Evolutionary conservation across 2,113 vertebrate species (phyloP).

Genomic region (Rana temporaria): DNA sequence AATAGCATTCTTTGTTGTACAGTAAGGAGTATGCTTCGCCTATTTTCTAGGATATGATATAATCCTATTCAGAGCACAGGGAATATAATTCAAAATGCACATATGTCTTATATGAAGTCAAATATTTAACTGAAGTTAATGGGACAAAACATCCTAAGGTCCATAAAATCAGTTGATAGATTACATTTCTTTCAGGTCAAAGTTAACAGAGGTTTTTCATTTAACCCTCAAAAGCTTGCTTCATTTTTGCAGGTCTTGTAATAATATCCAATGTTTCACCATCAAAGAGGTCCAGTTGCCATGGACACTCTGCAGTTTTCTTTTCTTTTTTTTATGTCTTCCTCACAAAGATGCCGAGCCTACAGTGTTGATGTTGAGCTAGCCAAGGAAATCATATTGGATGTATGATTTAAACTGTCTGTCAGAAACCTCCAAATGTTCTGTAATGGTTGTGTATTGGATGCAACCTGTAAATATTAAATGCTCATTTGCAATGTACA

Average conservation of each 20-base stretch:
- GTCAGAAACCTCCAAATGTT: too few relatives aligned
- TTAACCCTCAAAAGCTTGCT: neutral
- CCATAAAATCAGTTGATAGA: neutral
- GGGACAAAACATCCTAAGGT: neutral
- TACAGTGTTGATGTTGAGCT: neutral
- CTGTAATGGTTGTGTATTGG: too few relatives aligned
- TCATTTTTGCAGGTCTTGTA: neutral
- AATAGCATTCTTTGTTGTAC: neutral
- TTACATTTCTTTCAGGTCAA: neutral
- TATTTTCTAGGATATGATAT: neutral
- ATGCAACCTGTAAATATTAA: too few relatives aligned
- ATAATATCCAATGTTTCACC: conserved; percentile 24
- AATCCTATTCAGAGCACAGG: neutral
- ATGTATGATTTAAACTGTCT: too few relatives aligned
- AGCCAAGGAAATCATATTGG: neutral
- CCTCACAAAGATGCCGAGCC: conserved; percentile 20
- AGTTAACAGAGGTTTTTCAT: neutral
- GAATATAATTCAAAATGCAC: neutral
- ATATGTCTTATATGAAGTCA: conserved; percentile 5
- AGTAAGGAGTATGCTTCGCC: neutral
- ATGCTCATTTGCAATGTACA: too few relatives aligned
- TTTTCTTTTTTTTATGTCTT: neutral
- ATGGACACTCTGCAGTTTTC: conserved; percentile 15
- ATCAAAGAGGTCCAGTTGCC: conserved; percentile 9
- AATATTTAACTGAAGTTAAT: conserved; percentile 13